Base-by-base conservation (phyloP, 2,113 vertebrate species). In the Tyto alba region DNA sequence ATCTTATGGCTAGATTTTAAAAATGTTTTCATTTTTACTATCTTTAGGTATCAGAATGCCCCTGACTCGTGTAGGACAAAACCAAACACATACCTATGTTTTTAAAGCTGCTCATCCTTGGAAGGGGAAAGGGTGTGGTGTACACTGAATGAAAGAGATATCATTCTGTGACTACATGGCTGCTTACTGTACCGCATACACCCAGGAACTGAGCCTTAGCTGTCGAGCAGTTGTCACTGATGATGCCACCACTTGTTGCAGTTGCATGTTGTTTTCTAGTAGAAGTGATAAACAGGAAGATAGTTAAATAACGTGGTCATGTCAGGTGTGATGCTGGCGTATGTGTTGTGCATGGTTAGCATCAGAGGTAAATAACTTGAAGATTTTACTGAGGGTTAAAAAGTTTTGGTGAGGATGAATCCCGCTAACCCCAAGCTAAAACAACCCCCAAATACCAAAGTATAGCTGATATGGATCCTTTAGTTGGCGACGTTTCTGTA, bases 301-400 rank as follows among this genome's bases (percentile, higher is more conserved):
- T 16, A 53, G 13, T 22, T 59, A 50, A 93, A 63, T 45, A 47
- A 16, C 21, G 47, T 29, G 52, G 56, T 34, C 30, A 4, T 5
- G 19, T 14, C 36, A 40, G 74, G 34, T 29, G 55, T 38, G 40
- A 15, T 45, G 60, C 45, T 74, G 59, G 18, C 55, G 7, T 9
- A 11, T 3, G 36, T 2, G 1, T 21, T 69, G 26, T 47, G 29
- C 5, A 0, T 32, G 16, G 21, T 72, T 63, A 64, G 48, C 67
- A n/a, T 52, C 45, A 52, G 50, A 57, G 78, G 16, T 38, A 27
- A 81, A 23, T 21, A 22, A 32, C 13, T 79, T 38, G 2, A 10
- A 66, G 50, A 59, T 85, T 48, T 53, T 43, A 17, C 4, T 63
- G 36, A 73, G 32, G 38, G 22, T 76, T 76, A 22, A 83, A 57